Evolutionary conservation across 2,113 vertebrate species (phyloP).

Genomic region (Heterochromis multidens): DNA sequence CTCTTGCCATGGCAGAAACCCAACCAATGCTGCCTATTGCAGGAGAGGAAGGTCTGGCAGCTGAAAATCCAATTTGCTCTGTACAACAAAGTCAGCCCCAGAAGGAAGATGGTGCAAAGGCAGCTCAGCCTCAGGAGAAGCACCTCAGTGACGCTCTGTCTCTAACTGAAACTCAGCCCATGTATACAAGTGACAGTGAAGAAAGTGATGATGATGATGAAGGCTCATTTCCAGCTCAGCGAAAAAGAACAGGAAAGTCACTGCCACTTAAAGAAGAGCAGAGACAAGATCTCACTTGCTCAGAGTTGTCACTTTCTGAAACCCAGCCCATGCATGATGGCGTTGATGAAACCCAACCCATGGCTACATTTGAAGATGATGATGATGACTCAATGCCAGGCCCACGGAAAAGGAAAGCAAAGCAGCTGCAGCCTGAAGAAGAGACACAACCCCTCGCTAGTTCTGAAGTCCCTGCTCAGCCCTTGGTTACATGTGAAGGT

Average conservation of each 20-base stretch:
- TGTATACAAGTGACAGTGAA: neutral
- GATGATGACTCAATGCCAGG: neutral
- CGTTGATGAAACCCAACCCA: neutral
- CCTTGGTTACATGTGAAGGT: neutral
- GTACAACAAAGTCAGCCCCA: neutral
- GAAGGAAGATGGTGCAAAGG: neutral
- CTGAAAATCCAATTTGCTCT: neutral
- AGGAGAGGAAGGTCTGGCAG: neutral
- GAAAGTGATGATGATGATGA: slow-evolving; percentile 13
- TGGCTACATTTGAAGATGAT: neutral
- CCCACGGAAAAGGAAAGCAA: neutral
- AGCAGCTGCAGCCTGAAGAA: neutral
- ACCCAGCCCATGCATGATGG: neutral
- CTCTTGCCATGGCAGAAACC: slow-evolving; percentile 51
- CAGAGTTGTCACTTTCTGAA: neutral
- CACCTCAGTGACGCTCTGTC: neutral
- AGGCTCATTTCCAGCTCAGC: neutral
- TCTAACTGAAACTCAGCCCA: slow-evolving; percentile 43
- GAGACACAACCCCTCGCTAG: neutral
- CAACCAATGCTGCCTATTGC: slow-evolving; percentile 4
- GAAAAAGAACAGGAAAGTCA: slow-evolving; percentile 14
- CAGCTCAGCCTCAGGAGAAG: neutral
- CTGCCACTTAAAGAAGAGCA: neutral
- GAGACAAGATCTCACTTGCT: neutral
- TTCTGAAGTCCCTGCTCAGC: slow-evolving; percentile 11